Conservation (phyloP, 2,797 vertebrate genomes). For the Galagoides demidoff region DNA sequence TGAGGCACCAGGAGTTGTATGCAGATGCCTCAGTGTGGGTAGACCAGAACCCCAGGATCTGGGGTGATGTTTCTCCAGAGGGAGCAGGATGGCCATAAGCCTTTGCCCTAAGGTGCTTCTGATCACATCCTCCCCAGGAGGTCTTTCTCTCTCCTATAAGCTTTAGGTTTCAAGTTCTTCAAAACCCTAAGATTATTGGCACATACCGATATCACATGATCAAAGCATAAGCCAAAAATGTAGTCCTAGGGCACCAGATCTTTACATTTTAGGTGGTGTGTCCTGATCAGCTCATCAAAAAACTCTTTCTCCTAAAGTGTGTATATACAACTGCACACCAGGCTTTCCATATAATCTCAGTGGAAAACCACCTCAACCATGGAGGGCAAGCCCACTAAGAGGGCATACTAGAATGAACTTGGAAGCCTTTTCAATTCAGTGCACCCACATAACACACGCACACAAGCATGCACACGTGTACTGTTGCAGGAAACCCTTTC, state of each 20-base stretch:
- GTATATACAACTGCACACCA: not conserved
- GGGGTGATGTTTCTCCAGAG: not conserved
- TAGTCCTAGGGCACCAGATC: not conserved
- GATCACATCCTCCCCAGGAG: not conserved
- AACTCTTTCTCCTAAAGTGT: not conserved
- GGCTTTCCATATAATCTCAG: not conserved
- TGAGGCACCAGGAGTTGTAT: constrained; percentile 82
- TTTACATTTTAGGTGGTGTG: not conserved
- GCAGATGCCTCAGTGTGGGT: not conserved
- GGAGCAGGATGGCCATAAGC: not conserved
- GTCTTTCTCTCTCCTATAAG: not conserved
- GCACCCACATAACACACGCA: not conserved
- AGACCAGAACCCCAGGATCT: not conserved
- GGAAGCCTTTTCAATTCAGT: not conserved
- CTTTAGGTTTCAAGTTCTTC: not conserved
- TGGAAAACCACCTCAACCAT: not conserved
- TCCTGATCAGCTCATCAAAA: not conserved
- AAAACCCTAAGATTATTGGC: not conserved
- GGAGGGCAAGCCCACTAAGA: not conserved
- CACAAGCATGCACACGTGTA: accelerated
- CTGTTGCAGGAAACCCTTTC: not conserved
- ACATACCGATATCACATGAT: not conserved
- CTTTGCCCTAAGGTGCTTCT: not conserved
- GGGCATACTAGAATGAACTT: not conserved
- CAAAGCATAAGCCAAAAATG: not conserved